phyloP scores from a whole-genome alignment of 1,140 invertebrate species.

The Drosophila bocqueti region DNA sequence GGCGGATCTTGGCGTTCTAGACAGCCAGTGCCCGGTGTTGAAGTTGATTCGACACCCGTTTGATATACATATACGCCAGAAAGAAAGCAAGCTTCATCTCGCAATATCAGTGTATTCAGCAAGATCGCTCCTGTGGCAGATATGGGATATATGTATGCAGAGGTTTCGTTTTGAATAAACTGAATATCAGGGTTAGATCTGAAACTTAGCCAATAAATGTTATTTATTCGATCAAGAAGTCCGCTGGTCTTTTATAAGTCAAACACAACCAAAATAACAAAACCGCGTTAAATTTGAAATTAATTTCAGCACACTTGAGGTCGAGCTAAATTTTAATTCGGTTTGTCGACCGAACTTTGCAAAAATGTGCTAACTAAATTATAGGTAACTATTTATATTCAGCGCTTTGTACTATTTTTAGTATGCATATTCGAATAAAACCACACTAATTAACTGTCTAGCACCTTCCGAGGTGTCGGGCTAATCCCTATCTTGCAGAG shows the following conservation, averaged over 20 bases:
- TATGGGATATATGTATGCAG: background rate
- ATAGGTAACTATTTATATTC: conserved; percentile 36
- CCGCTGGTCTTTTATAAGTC: background rate
- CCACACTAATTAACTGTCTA: conserved; percentile 50
- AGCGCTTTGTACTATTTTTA: conserved; percentile 43
- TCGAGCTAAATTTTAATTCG: conserved; percentile 19
- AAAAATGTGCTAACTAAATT: conserved; percentile 42
- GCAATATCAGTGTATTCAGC: background rate
- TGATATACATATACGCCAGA: background rate
- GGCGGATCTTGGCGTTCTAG: background rate
- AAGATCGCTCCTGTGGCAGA: background rate
- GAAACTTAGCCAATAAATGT: background rate
- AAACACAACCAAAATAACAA: background rate
- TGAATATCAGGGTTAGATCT: background rate
- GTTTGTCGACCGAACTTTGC: conserved; percentile 9
- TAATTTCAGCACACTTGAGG: conserved; percentile 4
- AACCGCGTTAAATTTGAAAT: background rate
- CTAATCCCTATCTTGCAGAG: background rate
- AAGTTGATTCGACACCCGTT: conserved; percentile 5
- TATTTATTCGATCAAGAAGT: background rate
- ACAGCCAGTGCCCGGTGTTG: background rate
- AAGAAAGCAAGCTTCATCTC: background rate
- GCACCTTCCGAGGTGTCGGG: conserved; percentile 49
- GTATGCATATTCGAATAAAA: conserved; percentile 26
- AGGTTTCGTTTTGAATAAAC: no score